Base-by-base conservation (phyloP, 2,113 vertebrate species). In the Etia nguti region DNA sequence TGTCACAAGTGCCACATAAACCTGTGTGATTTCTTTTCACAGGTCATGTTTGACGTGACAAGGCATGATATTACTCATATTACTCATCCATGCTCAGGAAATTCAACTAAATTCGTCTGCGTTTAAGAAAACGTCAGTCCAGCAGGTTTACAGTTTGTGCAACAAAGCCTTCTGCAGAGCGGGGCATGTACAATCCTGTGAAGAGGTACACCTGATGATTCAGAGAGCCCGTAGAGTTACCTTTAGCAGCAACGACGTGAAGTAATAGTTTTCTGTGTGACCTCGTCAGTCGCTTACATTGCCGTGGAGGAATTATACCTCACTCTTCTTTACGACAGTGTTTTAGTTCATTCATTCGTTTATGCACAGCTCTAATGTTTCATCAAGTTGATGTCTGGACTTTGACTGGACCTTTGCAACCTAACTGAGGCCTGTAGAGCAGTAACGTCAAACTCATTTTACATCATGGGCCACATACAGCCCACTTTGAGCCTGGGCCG, bases 351-450 rank as follows among this genome's bases (percentile, higher is more conserved):
- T 16, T 43, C 65, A 46, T 73, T 43, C 43, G 13, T 10, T 18
- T 10, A 73, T 73, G 8, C 22, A 46, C 36, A 22, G 0, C 36
- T 18, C 22, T 73, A 24, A 41, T 15, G 22, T 73, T 73, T 73
- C 22, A 46, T 73, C 38, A 73, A 10, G 13, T 26, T 26, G 38
- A 18, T 22, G 8, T 73, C 38, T 26, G 38, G 41, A 73, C 68
- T 73, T 73, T 73, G 0, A 73, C 22, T 4, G 8, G 68, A 26
- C 8, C 1, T 0, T 46, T 10, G 3, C 1, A 1, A 65, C 34
- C 38, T 65, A 65, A 38, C 20, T 13, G 60, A 65, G 60, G 60
- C 20, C 34, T 38, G 34, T 11, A 65, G 60, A 65, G 34, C 34
- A 38, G 34, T 38, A 22, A 65, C 4, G 4, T 8, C n/a, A 6